Percentiles rank a stretch among this genome's conserved stretches.
phyloP scores from a whole-genome alignment of 2,888 invertebrate species.

The Macaria notata region DNA sequence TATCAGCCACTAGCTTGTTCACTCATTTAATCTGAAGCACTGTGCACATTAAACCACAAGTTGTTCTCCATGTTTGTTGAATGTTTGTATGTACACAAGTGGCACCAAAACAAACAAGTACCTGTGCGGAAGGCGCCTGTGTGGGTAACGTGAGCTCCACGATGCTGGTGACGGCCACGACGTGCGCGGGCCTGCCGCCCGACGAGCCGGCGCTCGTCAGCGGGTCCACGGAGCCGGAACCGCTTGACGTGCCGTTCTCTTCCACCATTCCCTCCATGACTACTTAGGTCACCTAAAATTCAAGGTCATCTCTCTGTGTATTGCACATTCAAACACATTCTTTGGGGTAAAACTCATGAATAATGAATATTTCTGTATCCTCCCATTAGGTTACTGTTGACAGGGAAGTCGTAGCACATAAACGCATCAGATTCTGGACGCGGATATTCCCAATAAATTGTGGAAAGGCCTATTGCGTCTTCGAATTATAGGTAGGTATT shows the following conservation, averaged over 20 bases:
- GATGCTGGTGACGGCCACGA: slow-evolving; percentile 87
- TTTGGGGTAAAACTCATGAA: slow-evolving; percentile 37
- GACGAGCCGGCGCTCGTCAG: slow-evolving; percentile 60
- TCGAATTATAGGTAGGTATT: slow-evolving; percentile 43
- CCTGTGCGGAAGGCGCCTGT: slow-evolving; percentile 86
- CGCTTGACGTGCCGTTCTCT: slow-evolving; percentile 87
- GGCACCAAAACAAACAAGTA: slow-evolving; percentile 55
- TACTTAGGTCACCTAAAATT: slow-evolving; percentile 84
- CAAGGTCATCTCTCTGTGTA: slow-evolving; percentile 79
- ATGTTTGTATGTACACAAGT: slow-evolving; percentile 18
- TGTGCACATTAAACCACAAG: too few relatives aligned
- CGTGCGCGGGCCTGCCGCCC: slow-evolving; percentile 60
- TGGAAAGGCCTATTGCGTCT: slow-evolving; percentile 66
- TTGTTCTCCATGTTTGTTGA: neutral
- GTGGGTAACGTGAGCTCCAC: slow-evolving; percentile 91
- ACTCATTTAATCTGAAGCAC: too few relatives aligned
- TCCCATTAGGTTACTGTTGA: slow-evolving; percentile 58
- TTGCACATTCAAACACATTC: slow-evolving; percentile 58
- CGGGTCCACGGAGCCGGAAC: slow-evolving; percentile 65
- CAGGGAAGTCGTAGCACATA: slow-evolving; percentile 67
- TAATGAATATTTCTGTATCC: slow-evolving; percentile 36
- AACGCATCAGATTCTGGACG: slow-evolving; percentile 68
- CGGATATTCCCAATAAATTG: slow-evolving; percentile 42
- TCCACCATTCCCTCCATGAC: slow-evolving; percentile 96
- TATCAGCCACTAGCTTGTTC: neutral